These are phyloP conservation scores for Nemurella pictetii DNA, from an alignment of 2,888 invertebrate species.

Conservation along the genomic window DNA sequence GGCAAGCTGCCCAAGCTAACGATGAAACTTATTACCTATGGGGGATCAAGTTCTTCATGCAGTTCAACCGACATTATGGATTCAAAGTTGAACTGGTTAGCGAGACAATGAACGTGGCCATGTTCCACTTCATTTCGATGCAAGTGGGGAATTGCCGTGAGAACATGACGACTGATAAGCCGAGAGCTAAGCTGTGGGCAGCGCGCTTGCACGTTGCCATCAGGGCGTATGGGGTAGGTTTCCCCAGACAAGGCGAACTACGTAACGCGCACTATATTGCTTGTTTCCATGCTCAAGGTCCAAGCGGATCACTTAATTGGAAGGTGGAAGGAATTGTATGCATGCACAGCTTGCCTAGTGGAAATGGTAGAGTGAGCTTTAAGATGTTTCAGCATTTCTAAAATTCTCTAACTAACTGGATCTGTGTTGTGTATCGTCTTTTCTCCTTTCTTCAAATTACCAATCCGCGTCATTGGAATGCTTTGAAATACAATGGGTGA, in stretches of 20 bases:
- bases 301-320: no score
- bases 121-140: conserved; percentile 93
- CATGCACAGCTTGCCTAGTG: no score
- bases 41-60: conserved; percentile 95
- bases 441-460: no score
- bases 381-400: no score
- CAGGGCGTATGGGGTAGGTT: conserved; percentile 62
- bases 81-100: conserved; percentile 88
- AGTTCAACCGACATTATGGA: conserved; percentile 88
- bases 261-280: neutral
- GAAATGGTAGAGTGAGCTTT: no score
- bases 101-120: conserved; percentile 88
- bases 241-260: neutral
- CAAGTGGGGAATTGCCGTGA: conserved; percentile 85
- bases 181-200: conserved; percentile 80
- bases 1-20: conserved; percentile 68
- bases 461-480: no score
- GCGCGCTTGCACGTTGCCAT: conserved; percentile 83
- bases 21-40: conserved; percentile 95
- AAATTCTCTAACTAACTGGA: no score
- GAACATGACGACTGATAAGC: conserved; percentile 84
- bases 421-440: no score
- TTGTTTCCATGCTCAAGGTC: no score
- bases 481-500: no score
- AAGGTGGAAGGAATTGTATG: no score